Evolutionary conservation across 2,888 invertebrate genomes (phyloP).

Genomic region (Apoderus coryli): DNA sequence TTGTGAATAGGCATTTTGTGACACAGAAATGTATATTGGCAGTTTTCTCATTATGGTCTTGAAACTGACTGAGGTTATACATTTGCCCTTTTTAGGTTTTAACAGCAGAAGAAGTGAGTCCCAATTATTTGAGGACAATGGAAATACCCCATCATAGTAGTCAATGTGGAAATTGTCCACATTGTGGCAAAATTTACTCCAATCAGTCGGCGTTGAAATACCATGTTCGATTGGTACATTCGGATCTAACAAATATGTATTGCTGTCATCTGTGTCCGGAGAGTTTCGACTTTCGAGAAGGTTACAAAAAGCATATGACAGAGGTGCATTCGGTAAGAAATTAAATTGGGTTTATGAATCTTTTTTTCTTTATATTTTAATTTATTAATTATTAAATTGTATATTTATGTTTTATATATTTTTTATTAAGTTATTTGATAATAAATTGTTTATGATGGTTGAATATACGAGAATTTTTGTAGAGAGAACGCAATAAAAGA

Average conservation of each 20-base stretch:
- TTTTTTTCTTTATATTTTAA: too few relatives aligned
- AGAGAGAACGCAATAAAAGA: too few relatives aligned
- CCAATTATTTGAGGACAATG: constrained; percentile 15
- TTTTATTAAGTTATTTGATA: too few relatives aligned
- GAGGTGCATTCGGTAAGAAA: constrained; percentile 49
- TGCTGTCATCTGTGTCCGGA: constrained; percentile 56
- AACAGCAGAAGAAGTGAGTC: constrained; percentile 19
- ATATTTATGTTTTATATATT: too few relatives aligned
- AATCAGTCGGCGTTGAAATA: constrained; percentile 52
- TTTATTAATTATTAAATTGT: too few relatives aligned
- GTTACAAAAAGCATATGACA: constrained; percentile 56
- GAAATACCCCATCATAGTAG: constrained; percentile 29
- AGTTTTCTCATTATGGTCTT: too few relatives aligned
- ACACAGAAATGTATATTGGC: too few relatives aligned
- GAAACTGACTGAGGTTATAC: not conserved
- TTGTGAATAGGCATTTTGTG: too few relatives aligned
- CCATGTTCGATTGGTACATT: constrained; percentile 48
- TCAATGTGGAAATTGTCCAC: constrained; percentile 49
- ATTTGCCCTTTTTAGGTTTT: constrained; percentile 11
- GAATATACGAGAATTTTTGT: too few relatives aligned
- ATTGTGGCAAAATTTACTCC: constrained; percentile 53
- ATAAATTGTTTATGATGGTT: too few relatives aligned
- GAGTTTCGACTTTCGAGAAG: constrained; percentile 52
- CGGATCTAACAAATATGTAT: constrained; percentile 49
- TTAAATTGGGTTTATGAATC: too few relatives aligned